Evolutionary conservation across 2,797 vertebrate genomes (phyloP).

Genomic region (Crenuchus spilurus): DNA sequence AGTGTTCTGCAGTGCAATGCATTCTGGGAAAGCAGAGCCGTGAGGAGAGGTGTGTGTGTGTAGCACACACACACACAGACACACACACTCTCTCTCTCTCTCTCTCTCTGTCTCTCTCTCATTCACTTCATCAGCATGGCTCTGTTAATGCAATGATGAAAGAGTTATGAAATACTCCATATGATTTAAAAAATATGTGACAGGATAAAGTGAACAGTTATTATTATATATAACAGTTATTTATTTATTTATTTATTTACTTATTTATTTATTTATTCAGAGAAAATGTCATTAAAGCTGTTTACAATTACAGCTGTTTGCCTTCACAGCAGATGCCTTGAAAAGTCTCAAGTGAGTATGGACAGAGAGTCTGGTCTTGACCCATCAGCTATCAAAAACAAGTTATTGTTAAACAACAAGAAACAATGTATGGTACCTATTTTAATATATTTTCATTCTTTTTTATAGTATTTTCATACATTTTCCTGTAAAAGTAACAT

Average conservation of each 20-base stretch:
- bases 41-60: not conserved
- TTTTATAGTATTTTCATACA: too few relatives aligned
- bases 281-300: not conserved
- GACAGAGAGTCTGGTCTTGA: too few relatives aligned
- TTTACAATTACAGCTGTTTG: too few relatives aligned
- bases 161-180: not conserved
- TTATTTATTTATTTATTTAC: not conserved
- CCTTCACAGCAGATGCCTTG: too few relatives aligned
- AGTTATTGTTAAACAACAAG: too few relatives aligned
- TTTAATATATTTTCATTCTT: too few relatives aligned
- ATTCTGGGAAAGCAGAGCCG: slow-evolving; percentile 35
- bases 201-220: not conserved
- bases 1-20: slow-evolving; percentile 68
- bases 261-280: too few relatives aligned
- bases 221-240: too few relatives aligned
- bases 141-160: slow-evolving; percentile 21
- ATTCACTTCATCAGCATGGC: slow-evolving; percentile 2
- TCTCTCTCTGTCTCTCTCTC: not conserved
- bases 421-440: too few relatives aligned
- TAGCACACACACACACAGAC: not conserved
- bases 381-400: not conserved
- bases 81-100: not conserved
- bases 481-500: too few relatives aligned
- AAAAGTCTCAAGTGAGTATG: too few relatives aligned
- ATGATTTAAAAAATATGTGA: not conserved